Percentiles rank a stretch among this genome's conserved stretches.
Evolutionary conservation across 2,888 invertebrate species (phyloP).

Genomic region (Eristalis intricaria): DNA sequence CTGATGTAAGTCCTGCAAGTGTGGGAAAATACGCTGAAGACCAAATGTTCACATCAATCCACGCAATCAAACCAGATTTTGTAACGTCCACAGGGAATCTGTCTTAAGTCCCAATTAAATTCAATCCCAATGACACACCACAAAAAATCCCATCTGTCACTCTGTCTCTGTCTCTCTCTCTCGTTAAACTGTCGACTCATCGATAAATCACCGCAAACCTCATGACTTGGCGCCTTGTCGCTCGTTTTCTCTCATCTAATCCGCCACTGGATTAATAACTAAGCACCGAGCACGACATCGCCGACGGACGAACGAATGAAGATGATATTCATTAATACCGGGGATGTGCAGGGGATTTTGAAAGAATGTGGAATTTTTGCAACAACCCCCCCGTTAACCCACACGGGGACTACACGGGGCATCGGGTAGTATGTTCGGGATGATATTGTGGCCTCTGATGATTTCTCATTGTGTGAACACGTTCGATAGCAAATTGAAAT

Average conservation of each 20-base stretch:
- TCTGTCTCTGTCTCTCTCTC: too few species aligned
- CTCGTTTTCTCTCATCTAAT: neutral
- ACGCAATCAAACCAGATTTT: too few species aligned
- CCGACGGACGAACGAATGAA: conserved; percentile 43
- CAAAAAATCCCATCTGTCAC: too few species aligned
- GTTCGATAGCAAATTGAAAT: conserved; percentile 69
- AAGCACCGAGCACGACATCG: conserved; percentile 22
- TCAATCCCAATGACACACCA: too few species aligned
- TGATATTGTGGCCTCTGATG: conserved; percentile 62
- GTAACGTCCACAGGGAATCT: too few species aligned
- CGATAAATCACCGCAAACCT: conserved; percentile 5
- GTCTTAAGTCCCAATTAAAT: too few species aligned
- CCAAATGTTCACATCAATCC: too few species aligned
- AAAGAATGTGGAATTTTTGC: conserved; percentile 51
- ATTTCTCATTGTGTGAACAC: conserved; percentile 65
- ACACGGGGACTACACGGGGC: neutral
- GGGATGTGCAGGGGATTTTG: conserved; percentile 54
- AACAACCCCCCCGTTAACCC: neutral
- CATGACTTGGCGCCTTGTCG: conserved; percentile 12
- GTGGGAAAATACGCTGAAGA: too few species aligned
- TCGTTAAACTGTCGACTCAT: neutral
- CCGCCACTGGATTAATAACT: conserved; percentile 36
- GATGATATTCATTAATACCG: conserved; percentile 63
- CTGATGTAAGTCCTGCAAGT: too few species aligned
- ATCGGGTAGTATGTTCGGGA: conserved; percentile 6